Conservation (phyloP, 2,888 invertebrate species). For the Agrotis puta region DNA sequence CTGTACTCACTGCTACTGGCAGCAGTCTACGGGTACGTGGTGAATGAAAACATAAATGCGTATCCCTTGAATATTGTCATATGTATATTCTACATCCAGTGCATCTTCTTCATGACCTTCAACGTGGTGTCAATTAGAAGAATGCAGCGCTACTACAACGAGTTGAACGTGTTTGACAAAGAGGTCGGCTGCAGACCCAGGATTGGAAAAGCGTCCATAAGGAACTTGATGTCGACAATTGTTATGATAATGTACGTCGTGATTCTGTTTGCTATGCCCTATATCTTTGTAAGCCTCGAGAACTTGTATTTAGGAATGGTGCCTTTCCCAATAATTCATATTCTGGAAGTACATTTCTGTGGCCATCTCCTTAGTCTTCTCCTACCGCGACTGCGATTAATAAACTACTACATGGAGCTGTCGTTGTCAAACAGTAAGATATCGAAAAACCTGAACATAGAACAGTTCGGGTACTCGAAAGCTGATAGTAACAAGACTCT, state of each 20-base stretch:
- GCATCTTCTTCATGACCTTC: slow-evolving; percentile 64
- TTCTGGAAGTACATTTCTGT: slow-evolving; percentile 74
- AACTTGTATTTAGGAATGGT: slow-evolving; percentile 46
- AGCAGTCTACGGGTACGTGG: slow-evolving; percentile 21
- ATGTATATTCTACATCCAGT: slow-evolving; percentile 50
- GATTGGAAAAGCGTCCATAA: slow-evolving; percentile 66
- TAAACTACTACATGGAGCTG: slow-evolving; percentile 76
- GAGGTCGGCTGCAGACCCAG: slow-evolving; percentile 74
- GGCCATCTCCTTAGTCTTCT: slow-evolving; percentile 78
- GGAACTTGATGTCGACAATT: slow-evolving; percentile 65
- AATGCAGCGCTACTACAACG: slow-evolving; percentile 70
- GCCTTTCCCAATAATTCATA: slow-evolving; percentile 65
- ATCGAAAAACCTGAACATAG: slow-evolving; percentile 59
- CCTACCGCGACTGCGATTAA: slow-evolving; percentile 73
- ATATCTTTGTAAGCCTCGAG: slow-evolving; percentile 30
- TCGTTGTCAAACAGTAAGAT: slow-evolving; percentile 66
- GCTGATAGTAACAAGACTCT: slow-evolving; percentile 61
- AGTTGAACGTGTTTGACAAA: slow-evolving; percentile 75
- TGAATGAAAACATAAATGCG: slow-evolving; percentile 6
- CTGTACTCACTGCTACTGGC: slow-evolving; percentile 59
- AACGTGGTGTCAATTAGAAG: slow-evolving; percentile 69
- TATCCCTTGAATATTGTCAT: slow-evolving; percentile 45
- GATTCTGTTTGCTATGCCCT: slow-evolving; percentile 53
- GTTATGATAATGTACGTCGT: slow-evolving; percentile 59
- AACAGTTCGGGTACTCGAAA: slow-evolving; percentile 65